These are phyloP conservation scores for Cremastinae sp. DNA, from an alignment of 2,888 invertebrate species.

Conservation along the genomic window DNA sequence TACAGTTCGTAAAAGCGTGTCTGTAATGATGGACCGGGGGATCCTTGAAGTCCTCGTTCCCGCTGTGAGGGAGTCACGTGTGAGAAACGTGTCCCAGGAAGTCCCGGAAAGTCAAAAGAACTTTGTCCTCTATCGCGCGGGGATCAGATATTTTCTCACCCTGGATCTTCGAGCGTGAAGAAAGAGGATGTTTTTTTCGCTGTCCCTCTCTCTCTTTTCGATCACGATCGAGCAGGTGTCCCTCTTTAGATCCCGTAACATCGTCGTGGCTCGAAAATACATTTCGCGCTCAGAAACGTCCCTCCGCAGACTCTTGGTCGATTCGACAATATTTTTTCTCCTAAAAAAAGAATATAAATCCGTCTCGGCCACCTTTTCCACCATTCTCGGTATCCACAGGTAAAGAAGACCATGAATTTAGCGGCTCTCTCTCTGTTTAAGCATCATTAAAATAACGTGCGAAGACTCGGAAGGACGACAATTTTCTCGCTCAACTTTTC, in stretches of 20 bases:
- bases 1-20: neutral
- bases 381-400: neutral
- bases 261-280: too few relatives aligned
- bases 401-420: neutral
- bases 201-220: neutral
- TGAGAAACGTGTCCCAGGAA: constrained; percentile 64
- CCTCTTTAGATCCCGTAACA: too few relatives aligned
- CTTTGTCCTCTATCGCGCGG: constrained; percentile 30
- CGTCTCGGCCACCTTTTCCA: neutral
- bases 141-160: constrained; percentile 15
- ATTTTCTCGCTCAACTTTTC: neutral
- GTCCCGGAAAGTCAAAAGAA: constrained; percentile 51
- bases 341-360: too few relatives aligned
- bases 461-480: neutral
- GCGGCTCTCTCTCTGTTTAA: neutral
- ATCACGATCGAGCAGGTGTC: constrained; percentile 21
- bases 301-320: too few relatives aligned
- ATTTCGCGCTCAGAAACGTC: too few relatives aligned
- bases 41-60: constrained; percentile 52
- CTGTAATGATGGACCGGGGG: constrained; percentile 30
- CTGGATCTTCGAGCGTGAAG: constrained; percentile 12
- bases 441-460: neutral
- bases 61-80: constrained; percentile 64
- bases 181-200: constrained; percentile 18
- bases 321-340: too few relatives aligned